Evolutionary conservation across 2,797 vertebrate genomes (phyloP), one percentile per base, ranked within the genome.

Genomic region (Chaetodon trifasciatus): DNA sequence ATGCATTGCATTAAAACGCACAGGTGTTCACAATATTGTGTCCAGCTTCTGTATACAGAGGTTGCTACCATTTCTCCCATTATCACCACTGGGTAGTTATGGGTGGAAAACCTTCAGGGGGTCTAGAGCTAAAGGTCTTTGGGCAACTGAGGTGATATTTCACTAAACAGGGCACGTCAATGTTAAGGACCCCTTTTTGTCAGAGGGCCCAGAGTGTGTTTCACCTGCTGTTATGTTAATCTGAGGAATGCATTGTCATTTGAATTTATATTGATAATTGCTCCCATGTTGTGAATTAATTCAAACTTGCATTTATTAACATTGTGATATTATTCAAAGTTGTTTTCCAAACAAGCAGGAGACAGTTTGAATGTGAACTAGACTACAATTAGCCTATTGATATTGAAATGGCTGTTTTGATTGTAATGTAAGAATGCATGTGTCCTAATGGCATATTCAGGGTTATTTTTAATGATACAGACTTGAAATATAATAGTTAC

Each of bases 401-500:
- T 69, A 64, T 68, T 60, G 64, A 67, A 63, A 63, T 57, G 24
- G 16, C 44, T 79, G 47, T 71, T 87, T 76, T 85, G 65, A 85
- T 72, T 70, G 60, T 77, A 74, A 79, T 40, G 49, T 65, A 56
- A 77, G 24, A 81, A 80, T 73, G 70, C 66, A 69, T 53, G 44
- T 40, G 58, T 64, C 63, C 60, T 84, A 74, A 86, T 87, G 74
- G 73, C 61, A 63, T 16, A 58, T 81, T 76, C 17, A 21, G 23
- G 50, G 47, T 62, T 82, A 46, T 86, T 79, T 83, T 55, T 79
- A 80, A 86, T 82, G 58, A 61, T 68, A 8, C 46, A 40, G 70
- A 66, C 35, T 77, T 89, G 86, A 88, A 85, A 88, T 84, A 74
- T 81, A 80, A 88, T 74, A 85, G 74, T 86, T 63, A 62, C 64